phyloP scores from a whole-genome alignment of 2,888 invertebrate genomes.

The Xiphydria camelus region DNA sequence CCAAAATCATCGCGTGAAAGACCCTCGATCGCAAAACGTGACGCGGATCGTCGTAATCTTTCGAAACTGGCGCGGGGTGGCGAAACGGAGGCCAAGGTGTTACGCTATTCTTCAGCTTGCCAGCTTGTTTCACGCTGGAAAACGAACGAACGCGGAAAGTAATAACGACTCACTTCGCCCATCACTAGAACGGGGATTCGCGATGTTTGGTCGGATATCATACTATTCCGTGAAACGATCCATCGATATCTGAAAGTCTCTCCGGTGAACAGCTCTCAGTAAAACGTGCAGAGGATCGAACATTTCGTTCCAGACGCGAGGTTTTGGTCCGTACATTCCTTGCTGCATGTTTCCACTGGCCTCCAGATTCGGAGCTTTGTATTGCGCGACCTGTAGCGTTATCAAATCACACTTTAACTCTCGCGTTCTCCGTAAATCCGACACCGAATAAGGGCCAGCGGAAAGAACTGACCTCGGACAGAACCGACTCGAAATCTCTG shows the following conservation, averaged over 20 bases:
- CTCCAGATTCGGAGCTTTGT: slow-evolving; percentile 88
- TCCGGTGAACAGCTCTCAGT: slow-evolving; percentile 84
- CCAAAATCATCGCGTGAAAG: slow-evolving; percentile 76
- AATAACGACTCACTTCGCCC: slow-evolving; percentile 6
- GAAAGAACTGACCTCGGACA: slow-evolving; percentile 68
- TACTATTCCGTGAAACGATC: slow-evolving; percentile 90
- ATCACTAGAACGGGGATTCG: background rate
- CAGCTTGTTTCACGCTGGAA: slow-evolving; percentile 64
- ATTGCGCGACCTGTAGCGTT: slow-evolving; percentile 71
- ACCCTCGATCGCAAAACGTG: slow-evolving; percentile 65
- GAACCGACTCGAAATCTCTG: slow-evolving; percentile 83
- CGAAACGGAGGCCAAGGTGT: slow-evolving; percentile 83
- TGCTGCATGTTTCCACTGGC: slow-evolving; percentile 74
- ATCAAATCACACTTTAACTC: slow-evolving; percentile 9
- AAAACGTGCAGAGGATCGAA: slow-evolving; percentile 94
- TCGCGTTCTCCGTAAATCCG: no score
- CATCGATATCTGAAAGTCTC: slow-evolving; percentile 93
- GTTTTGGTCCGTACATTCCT: slow-evolving; percentile 85
- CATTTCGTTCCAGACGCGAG: slow-evolving; percentile 86
- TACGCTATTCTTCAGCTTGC: slow-evolving; percentile 63
- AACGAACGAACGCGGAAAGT: slow-evolving; percentile 14
- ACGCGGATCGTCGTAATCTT: slow-evolving; percentile 71
- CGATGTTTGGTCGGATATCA: slow-evolving; percentile 55
- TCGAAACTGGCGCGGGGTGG: slow-evolving; percentile 67
- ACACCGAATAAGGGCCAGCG: slow-evolving; percentile 50